Conservation (phyloP, 2,888 invertebrate species). For the Endomychus coccineus region DNA sequence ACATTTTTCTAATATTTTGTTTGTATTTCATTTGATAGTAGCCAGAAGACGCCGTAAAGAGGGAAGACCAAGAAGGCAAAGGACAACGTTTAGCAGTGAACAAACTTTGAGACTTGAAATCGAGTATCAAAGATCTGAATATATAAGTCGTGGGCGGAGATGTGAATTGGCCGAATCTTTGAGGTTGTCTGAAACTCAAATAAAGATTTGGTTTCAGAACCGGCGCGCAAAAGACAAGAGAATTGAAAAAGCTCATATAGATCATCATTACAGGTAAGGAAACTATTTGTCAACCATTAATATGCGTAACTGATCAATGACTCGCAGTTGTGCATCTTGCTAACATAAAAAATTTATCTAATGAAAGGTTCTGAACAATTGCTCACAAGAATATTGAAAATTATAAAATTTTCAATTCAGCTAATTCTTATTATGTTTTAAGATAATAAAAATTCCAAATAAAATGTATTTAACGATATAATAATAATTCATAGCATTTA, state of each 20-base stretch:
- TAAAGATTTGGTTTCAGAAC: conserved; percentile 93
- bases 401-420: background rate
- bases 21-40: too few species aligned
- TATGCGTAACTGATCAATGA: background rate
- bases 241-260: conserved; percentile 90
- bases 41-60: conserved; percentile 80
- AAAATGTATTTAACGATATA: too few species aligned
- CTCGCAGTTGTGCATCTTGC: too few species aligned
- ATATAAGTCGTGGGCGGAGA: conserved; percentile 79
- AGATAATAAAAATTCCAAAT: background rate
- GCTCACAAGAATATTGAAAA: background rate
- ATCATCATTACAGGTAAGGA: conserved; percentile 83
- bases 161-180: conserved; percentile 70
- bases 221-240: conserved; percentile 92
- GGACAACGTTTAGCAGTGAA: conserved; percentile 91
- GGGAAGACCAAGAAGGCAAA: conserved; percentile 77
- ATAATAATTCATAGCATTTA: too few species aligned
- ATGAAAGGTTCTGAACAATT: too few species aligned
- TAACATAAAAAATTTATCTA: too few species aligned
- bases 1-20: too few species aligned
- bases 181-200: conserved; percentile 67
- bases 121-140: conserved; percentile 87
- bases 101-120: conserved; percentile 85
- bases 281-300: background rate
- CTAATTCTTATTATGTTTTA: background rate